Percentiles rank a stretch among this genome's conserved stretches.
These are phyloP conservation scores for Napeogenes sylphis DNA, from an alignment of 2,888 invertebrate species.

Conservation along the genomic window DNA sequence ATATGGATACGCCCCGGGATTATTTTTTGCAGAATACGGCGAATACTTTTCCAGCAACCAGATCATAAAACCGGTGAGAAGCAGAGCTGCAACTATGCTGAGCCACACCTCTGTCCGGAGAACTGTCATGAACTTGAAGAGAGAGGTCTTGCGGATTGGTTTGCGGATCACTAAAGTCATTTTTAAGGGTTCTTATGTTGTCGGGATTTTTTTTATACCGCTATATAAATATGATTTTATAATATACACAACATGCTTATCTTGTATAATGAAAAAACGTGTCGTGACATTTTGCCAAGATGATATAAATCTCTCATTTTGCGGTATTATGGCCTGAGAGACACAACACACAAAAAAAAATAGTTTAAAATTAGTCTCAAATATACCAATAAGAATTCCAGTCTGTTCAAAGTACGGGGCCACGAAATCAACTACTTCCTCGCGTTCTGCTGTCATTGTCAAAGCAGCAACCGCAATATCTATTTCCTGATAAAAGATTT, in stretches of 20 bases:
- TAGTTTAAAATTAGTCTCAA: slow-evolving; percentile 38
- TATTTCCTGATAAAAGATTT: slow-evolving; percentile 78
- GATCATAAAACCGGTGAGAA: slow-evolving; percentile 90
- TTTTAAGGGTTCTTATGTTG: not conserved
- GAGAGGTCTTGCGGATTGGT: slow-evolving; percentile 85
- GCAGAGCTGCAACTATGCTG: slow-evolving; percentile 89
- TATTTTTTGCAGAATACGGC: slow-evolving; percentile 91
- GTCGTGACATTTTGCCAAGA: too few relatives aligned
- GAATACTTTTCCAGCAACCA: slow-evolving; percentile 94
- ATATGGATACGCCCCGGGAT: slow-evolving; percentile 87
- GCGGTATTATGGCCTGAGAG: too few relatives aligned
- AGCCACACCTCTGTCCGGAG: slow-evolving; percentile 92
- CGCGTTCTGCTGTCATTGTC: slow-evolving; percentile 93
- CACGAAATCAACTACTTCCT: slow-evolving; percentile 93
- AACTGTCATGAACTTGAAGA: slow-evolving; percentile 96
- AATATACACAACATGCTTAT: too few relatives aligned
- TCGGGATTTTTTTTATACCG: not conserved
- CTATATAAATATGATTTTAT: too few relatives aligned
- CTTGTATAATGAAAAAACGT: too few relatives aligned
- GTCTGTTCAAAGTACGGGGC: slow-evolving; percentile 95
- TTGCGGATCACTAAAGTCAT: slow-evolving; percentile 85
- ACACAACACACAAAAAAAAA: not conserved
- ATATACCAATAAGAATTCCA: slow-evolving; percentile 90
- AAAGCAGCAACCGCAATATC: slow-evolving; percentile 89
- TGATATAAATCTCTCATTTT: too few relatives aligned